A percentile compares a stretch with the other conserved stretches of the same genome.
These are phyloP conservation scores for Nasonovia ribisnigri DNA, from an alignment of 2,888 invertebrate species.

Conservation along the genomic window DNA sequence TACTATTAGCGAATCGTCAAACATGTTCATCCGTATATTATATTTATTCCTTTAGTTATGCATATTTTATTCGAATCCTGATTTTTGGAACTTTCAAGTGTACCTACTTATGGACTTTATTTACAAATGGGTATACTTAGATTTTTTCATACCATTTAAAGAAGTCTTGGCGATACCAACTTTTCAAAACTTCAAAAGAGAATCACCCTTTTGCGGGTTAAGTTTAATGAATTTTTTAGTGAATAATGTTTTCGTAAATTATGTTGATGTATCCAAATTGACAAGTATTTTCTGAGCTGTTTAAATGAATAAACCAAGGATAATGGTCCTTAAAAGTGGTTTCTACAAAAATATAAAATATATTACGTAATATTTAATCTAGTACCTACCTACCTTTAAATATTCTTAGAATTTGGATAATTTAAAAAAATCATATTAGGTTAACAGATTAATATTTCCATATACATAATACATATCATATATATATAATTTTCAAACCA, in stretches of 20 bases:
- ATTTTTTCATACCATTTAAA: not conserved
- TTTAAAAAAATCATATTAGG: too few relatives aligned
- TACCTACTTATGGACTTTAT: not conserved
- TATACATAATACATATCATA: not conserved
- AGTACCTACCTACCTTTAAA: not conserved
- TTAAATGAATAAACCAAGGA: not conserved
- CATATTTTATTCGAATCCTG: not conserved
- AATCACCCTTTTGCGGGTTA: not conserved
- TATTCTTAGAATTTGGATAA: not conserved
- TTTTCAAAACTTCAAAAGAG: not conserved
- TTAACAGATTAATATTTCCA: not conserved
- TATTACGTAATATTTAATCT: not conserved
- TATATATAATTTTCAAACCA: not conserved
- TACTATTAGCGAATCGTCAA: not conserved
- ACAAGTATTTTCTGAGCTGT: not conserved
- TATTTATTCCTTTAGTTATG: not conserved
- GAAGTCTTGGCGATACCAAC: too few relatives aligned
- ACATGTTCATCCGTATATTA: not conserved
- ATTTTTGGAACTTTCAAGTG: not conserved
- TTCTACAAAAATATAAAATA: not conserved
- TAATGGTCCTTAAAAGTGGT: not conserved
- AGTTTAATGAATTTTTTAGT: not conserved
- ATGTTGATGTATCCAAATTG: not conserved
- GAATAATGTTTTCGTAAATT: not conserved
- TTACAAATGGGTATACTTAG: not conserved